phyloP scores from a whole-genome alignment of 2,797 vertebrate species.

The Atherinosoma microstoma region DNA sequence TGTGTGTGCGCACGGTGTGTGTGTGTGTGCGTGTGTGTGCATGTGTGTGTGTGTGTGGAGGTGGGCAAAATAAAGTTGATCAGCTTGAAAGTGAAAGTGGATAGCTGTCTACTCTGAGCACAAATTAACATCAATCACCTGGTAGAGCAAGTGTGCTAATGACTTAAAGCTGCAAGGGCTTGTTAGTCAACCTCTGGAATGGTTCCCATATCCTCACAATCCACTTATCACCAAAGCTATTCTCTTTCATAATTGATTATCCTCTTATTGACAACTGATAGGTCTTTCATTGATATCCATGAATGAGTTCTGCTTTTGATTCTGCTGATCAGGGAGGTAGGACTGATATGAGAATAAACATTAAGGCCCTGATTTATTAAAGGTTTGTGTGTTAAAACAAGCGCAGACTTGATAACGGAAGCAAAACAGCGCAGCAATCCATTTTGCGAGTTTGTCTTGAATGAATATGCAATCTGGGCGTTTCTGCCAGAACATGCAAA shows the following conservation, averaged over 20 bases:
- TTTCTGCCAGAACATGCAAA: no score
- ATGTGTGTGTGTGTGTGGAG: conserved; percentile 23
- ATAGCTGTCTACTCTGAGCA: conserved; percentile 71
- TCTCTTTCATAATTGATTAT: conserved; percentile 45
- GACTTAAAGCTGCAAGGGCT: conserved; percentile 72
- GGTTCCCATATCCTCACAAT: conserved; percentile 55
- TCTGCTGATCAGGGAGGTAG: neutral
- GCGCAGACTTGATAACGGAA: no score
- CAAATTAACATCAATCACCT: conserved; percentile 80
- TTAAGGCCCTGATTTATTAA: no score
- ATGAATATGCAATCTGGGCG: no score
- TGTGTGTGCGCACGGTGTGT: no score
- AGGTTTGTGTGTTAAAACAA: no score
- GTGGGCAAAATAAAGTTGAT: conserved; percentile 65
- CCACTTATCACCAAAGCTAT: conserved; percentile 46
- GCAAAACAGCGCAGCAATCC: no score
- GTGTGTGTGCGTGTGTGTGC: no score
- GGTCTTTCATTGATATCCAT: conserved; percentile 21
- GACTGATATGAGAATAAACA: no score
- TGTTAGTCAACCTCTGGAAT: conserved; percentile 72
- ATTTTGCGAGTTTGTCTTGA: no score
- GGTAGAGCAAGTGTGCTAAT: conserved; percentile 69
- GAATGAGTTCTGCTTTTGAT: conserved; percentile 22
- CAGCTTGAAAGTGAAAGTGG: conserved; percentile 68
- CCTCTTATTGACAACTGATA: conserved; percentile 23